These are phyloP conservation scores for Psylliodes chrysocephalus DNA, from an alignment of 2,888 invertebrate species.

Conservation along the genomic window DNA sequence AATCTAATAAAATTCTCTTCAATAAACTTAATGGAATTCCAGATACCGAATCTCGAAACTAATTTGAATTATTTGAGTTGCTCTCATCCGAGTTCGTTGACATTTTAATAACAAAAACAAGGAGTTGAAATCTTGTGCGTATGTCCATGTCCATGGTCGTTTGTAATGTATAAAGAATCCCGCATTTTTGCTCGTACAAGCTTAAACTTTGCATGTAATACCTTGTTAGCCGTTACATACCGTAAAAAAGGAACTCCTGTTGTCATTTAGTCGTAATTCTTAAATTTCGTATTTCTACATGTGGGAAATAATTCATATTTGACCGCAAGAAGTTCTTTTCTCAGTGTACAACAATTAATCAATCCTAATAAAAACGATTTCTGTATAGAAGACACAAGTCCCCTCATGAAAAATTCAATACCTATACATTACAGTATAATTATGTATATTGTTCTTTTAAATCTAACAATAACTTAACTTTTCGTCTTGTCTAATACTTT, in stretches of 20 bases:
- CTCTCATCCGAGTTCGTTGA: constrained; percentile 8
- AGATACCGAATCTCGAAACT: neutral
- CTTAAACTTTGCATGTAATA: constrained; percentile 10
- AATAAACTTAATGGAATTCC: constrained; percentile 1
- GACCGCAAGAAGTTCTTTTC: too few relatives aligned
- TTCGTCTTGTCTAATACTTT: neutral
- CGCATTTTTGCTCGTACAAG: neutral
- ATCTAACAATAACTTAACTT: constrained; percentile 4
- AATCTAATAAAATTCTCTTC: neutral
- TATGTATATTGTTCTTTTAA: constrained; percentile 15
- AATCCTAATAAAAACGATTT: neutral
- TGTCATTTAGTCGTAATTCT: too few relatives aligned
- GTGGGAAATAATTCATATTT: too few relatives aligned
- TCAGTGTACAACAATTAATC: neutral
- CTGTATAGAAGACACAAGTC: neutral
- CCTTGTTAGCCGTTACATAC: too few relatives aligned
- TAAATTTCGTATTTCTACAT: too few relatives aligned
- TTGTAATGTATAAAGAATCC: constrained; percentile 2
- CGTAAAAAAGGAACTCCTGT: too few relatives aligned
- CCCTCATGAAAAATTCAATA: constrained; percentile 13
- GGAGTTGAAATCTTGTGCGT: neutral
- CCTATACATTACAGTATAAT: neutral
- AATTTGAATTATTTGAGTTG: constrained; percentile 4
- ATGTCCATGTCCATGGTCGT: neutral
- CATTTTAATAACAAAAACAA: constrained; percentile 16